A percentile compares a stretch with the other conserved stretches of the same genome.
Evolutionary conservation across 2,797 vertebrate species (phyloP).

Genomic region (Poeciliopsis turneri): DNA sequence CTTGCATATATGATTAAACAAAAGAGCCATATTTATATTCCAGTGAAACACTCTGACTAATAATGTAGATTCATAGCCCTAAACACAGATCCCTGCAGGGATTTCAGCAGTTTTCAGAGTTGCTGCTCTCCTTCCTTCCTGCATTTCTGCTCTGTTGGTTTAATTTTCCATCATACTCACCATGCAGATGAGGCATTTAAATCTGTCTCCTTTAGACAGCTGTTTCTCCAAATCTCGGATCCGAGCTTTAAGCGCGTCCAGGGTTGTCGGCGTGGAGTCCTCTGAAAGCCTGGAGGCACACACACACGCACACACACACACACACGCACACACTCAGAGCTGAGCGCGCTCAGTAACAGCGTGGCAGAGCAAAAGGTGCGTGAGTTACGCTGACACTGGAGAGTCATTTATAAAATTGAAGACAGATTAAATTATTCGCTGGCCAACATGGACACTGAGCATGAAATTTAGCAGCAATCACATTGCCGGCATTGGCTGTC

Average conservation of each 20-base stretch:
- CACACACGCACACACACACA: conserved; percentile 36
- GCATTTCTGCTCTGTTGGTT: conserved; percentile 30
- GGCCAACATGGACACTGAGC: conserved; percentile 81
- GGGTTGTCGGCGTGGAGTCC: conserved; percentile 90
- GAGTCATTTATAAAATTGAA: conserved; percentile 81
- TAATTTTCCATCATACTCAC: conserved; percentile 77
- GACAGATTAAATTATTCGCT: conserved; percentile 82
- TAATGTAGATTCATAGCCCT: conserved; percentile 18
- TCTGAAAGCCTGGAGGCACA: conserved; percentile 85
- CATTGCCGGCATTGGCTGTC: conserved; percentile 71
- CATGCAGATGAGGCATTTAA: conserved; percentile 99
- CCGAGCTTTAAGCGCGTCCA: conserved; percentile 95
- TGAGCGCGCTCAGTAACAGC: conserved; percentile 39
- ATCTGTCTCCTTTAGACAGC: conserved; percentile 95
- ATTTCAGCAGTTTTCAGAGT: conserved; percentile 5
- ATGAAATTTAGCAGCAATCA: conserved; percentile 83
- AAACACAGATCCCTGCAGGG: conserved; percentile 21
- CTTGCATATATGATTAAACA: conserved; percentile 1
- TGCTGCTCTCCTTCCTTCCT: conserved; percentile 13
- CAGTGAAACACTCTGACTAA: background rate
- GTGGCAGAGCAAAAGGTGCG: conserved; percentile 40
- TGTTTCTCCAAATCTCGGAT: conserved; percentile 98
- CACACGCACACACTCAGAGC: conserved; percentile 21
- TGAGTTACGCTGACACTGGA: conserved; percentile 66
- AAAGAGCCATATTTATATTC: conserved; percentile 7